Evolutionary conservation across 2,113 vertebrate genomes (phyloP), one percentile per base, ranked within the genome.

Genomic region (Sinosuthora webbiana): DNA sequence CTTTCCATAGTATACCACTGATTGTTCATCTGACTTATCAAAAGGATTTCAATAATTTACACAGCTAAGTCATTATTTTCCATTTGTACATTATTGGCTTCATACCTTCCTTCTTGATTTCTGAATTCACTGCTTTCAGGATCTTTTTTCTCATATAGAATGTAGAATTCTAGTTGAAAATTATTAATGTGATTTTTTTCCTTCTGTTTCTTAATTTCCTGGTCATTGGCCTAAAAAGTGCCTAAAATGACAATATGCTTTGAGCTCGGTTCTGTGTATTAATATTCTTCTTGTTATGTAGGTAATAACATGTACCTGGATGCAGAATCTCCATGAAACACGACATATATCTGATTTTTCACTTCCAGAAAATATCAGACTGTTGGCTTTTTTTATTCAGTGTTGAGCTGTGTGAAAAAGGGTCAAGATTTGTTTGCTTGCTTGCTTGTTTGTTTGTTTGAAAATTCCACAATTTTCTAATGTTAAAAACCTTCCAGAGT

Each of bases 41-140:
- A 78, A 92, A 63, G 3, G 39, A 60, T 62, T 71, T 90, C 42
- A 84, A 82, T 92, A 75, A 85, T 87, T 88, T 67, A 79, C 33
- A 52, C 13, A 68, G 12, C 14, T 45, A 27, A 39, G 35, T 70
- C 6, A 74, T 73, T 85, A 31, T 49, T 92, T 92, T 92, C 49
- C 13, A 27, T 81, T 81, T 67, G 50, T 33, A 47, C 10, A 44
- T 19, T 69, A 71, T 52, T 53, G 44, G 33, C 28, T 89, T 80
- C 8, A 13, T 60, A 53, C 18, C 8, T 81, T 57, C 52, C 18
- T 33, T 62, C 87, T 80, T 53, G 41, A 70, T 81, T 77, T 83
- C 15, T 19, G 52, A 60, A 65, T 39, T 78, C 74, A 75, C 28
- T 67, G 35, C 9, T 87, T 75, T 31, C 5, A 5, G 60, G 28